Percentiles rank a stretch among this genome's conserved stretches.
phyloP scores from a whole-genome alignment of 2,797 vertebrate genomes.

The Fratercula arctica region DNA sequence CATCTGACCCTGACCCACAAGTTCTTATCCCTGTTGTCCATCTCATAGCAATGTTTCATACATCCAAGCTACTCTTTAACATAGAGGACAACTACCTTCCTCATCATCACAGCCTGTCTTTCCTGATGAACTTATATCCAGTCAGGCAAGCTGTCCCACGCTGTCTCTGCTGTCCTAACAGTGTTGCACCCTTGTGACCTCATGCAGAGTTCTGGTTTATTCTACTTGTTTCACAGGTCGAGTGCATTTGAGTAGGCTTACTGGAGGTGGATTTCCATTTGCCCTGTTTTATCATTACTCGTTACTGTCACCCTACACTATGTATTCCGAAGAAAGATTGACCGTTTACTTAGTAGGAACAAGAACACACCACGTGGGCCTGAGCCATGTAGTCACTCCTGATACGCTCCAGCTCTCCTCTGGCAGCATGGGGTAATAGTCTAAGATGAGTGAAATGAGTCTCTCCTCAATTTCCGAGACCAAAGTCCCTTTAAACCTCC shows the following conservation, averaged over 20 bases:
- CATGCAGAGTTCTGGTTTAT: neutral
- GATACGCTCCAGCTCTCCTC: neutral
- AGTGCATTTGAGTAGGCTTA: neutral
- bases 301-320: neutral
- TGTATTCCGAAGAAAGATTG: neutral
- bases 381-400: neutral
- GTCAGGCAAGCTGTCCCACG: neutral
- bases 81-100: neutral
- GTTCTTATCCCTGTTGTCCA: neutral
- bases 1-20: neutral
- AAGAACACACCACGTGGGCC: neutral
- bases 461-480: neutral
- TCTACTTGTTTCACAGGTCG: accelerated
- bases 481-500: neutral
- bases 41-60: neutral
- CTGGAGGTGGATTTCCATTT: neutral
- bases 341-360: neutral
- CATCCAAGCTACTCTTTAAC: neutral
- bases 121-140: neutral
- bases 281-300: neutral
- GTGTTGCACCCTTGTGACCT: neutral
- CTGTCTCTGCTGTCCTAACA: neutral
- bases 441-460: neutral
- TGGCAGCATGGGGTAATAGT: neutral
- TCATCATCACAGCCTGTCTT: neutral